Percentiles rank a stretch among this genome's conserved stretches.
Conservation (phyloP, 92 coral and sea anemone species). For the Paramuricea clavata region DNA sequence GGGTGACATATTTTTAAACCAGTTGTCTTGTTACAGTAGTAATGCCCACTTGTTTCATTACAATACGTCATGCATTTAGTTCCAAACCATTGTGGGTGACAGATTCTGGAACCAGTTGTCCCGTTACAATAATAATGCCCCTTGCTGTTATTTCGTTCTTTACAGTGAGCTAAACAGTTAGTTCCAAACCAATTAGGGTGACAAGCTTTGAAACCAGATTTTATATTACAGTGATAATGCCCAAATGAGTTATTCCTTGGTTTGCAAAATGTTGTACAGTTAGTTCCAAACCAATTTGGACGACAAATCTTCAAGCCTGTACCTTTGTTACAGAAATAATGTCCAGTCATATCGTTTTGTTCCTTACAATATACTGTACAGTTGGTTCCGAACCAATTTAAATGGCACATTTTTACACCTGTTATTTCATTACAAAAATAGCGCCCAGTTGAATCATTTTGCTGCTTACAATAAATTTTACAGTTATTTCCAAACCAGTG, state of each 20-base stretch:
- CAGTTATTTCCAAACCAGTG: slow-evolving; percentile 62
- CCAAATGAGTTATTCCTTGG: slow-evolving; percentile 37
- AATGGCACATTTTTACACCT: slow-evolving; percentile 26
- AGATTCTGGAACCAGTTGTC: too few relatives aligned
- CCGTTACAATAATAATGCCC: slow-evolving; percentile 83
- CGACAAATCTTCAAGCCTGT: slow-evolving; percentile 19
- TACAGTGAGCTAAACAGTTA: too few relatives aligned
- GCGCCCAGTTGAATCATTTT: slow-evolving; percentile 38
- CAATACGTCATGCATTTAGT: too few relatives aligned
- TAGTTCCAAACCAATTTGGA: too few relatives aligned
- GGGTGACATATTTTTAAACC: slow-evolving; percentile 43
- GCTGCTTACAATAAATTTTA: slow-evolving; percentile 38
- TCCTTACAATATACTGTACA: too few relatives aligned
- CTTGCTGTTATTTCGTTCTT: slow-evolving; percentile 68
- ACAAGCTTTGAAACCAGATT: slow-evolving; percentile 66
- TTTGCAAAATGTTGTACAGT: slow-evolving; percentile 32
- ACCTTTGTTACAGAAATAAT: slow-evolving; percentile 33
- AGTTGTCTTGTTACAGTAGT: slow-evolving; percentile 66
- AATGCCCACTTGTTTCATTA: too few relatives aligned
- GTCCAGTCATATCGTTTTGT: slow-evolving; percentile 40
- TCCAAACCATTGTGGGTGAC: too few relatives aligned
- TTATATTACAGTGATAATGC: slow-evolving; percentile 18
- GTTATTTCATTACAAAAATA: slow-evolving; percentile 41
- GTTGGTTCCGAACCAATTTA: too few relatives aligned
- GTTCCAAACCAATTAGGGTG: too few relatives aligned